Conservation (phyloP, 2,113 vertebrate genomes). For the Cairina moschata region DNA sequence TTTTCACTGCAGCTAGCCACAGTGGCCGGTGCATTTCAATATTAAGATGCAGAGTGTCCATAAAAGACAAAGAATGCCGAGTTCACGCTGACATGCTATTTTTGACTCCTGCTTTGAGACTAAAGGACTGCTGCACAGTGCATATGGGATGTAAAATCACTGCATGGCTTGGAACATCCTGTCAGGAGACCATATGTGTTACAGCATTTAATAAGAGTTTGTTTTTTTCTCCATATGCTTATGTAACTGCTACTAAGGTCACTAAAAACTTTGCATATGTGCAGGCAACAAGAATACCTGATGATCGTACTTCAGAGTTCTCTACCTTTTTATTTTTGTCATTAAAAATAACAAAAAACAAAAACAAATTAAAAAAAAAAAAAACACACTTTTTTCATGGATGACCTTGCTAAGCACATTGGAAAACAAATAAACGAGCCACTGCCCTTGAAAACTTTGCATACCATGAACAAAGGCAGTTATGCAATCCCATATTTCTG, state of each 20-base stretch:
- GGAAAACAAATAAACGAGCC: background rate
- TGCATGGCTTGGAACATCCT: constrained; percentile 1
- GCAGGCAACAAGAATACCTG: background rate
- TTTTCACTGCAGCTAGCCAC: background rate
- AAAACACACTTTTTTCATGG: background rate
- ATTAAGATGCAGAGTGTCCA: background rate
- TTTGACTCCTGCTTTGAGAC: constrained; percentile 6
- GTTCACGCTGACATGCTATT: background rate
- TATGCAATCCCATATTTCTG: background rate
- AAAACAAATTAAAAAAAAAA: too few species aligned
- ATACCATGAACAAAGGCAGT: background rate
- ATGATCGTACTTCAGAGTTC: background rate
- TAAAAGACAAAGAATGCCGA: background rate
- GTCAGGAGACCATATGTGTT: constrained; percentile 36
- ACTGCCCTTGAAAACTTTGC: background rate
- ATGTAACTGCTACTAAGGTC: constrained; percentile 26
- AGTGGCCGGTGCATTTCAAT: background rate
- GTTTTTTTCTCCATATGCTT: constrained; percentile 24
- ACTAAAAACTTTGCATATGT: background rate
- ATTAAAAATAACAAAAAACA: background rate
- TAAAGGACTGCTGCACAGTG: background rate
- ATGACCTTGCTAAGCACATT: rapidly evolving
- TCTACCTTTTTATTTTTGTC: background rate
- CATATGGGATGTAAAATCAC: constrained; percentile 12
- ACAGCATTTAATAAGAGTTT: background rate